These are phyloP conservation scores for Prionace glauca DNA, from an alignment of 2,797 vertebrate genomes.

Conservation along the genomic window DNA sequence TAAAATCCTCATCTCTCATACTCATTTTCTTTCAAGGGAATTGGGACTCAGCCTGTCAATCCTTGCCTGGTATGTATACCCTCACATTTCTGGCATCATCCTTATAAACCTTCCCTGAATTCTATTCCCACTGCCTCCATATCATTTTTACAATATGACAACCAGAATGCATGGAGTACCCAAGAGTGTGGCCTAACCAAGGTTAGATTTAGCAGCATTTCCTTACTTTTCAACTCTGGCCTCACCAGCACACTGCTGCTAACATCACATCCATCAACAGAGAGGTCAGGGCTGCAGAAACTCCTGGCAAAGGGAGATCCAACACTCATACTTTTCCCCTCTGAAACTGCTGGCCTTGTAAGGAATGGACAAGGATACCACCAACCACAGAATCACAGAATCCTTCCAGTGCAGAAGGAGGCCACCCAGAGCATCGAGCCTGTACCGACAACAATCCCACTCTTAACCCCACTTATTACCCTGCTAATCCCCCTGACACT, in stretches of 20 bases:
- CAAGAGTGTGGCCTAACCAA: not conserved
- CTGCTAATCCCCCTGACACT: no score
- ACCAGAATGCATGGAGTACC: not conserved
- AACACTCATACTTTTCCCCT: not conserved
- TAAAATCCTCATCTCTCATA: not conserved
- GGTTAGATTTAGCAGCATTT: not conserved
- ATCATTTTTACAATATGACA: not conserved
- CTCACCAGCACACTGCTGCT: not conserved
- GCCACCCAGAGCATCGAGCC: no score
- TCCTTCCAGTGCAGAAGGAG: no score
- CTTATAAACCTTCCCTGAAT: not conserved
- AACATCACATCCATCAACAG: not conserved
- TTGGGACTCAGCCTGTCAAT: not conserved
- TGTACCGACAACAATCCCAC: no score
- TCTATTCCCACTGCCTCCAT: not conserved
- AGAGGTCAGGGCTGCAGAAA: not conserved
- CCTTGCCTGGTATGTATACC: not conserved
- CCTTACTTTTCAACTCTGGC: not conserved
- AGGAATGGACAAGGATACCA: not conserved
- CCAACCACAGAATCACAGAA: not conserved
- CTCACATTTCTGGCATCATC: not conserved
- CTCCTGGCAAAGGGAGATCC: not conserved
- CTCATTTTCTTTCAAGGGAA: not conserved
- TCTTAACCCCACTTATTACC: no score
- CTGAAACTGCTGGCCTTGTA: not conserved